A percentile compares a stretch with the other conserved stretches of the same genome.
These are phyloP conservation scores for Caenorhabditis sp. DNA, from an alignment of 2,888 invertebrate genomes.

Conservation along the genomic window DNA sequence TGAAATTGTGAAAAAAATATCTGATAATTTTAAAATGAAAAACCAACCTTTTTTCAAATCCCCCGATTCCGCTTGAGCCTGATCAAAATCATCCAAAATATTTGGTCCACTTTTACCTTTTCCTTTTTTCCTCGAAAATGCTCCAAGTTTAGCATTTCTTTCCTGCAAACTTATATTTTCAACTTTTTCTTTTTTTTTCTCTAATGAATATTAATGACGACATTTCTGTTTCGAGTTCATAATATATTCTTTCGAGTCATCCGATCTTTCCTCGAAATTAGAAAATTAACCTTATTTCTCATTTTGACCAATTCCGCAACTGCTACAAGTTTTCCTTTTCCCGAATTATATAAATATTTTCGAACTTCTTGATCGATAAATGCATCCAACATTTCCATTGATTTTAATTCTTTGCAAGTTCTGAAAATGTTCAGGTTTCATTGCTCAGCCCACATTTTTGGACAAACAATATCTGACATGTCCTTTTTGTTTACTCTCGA, in stretches of 20 bases:
- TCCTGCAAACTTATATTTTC: conserved; percentile 75
- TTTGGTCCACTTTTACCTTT: conserved; percentile 64
- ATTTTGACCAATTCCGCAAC: conserved; percentile 86
- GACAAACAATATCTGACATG: too few species aligned
- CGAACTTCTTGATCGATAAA: conserved; percentile 76
- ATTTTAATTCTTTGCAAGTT: conserved; percentile 32
- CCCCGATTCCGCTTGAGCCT: conserved; percentile 53
- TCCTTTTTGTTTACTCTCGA: too few species aligned
- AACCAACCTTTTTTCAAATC: conserved; percentile 63
- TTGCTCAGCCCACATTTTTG: too few species aligned
- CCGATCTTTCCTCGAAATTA: not conserved
- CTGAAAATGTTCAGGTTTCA: too few species aligned
- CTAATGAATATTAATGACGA: too few species aligned
- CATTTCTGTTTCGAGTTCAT: too few species aligned
- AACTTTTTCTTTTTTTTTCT: conserved; percentile 71
- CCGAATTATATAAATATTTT: conserved; percentile 90
- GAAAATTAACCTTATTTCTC: conserved; percentile 78
- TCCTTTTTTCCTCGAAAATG: conserved; percentile 59
- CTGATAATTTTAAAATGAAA: too few species aligned
- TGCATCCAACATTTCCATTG: conserved; percentile 35
- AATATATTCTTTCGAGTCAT: too few species aligned
- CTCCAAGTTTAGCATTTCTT: conserved; percentile 72
- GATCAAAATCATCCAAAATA: conserved; percentile 59
- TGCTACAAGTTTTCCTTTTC: conserved; percentile 87
- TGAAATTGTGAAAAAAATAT: too few species aligned